Base-by-base conservation (phyloP, 1,140 invertebrate genomes). In the Papilio polyxenes region DNA sequence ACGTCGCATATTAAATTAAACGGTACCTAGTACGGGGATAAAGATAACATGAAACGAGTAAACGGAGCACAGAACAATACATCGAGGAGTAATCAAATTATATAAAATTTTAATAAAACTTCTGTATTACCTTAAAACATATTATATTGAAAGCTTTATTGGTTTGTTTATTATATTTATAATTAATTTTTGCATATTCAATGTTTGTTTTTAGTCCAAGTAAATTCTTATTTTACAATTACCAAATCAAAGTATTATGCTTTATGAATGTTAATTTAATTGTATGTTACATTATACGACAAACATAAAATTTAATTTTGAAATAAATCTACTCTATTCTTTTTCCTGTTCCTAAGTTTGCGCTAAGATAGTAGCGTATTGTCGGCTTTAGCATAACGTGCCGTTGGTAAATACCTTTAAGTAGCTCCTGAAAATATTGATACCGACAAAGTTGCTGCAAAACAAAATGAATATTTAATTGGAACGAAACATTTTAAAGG, bases 1-100 rank as follows among this genome's bases (percentile, higher is more conserved):
- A 89, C 86, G 75, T 83, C 81, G 85, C 85, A 88, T 91, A 91
- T 92, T 91, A 91, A 91, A 92, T 91, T 89, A 91, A 88, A 91
- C 85, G 84, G 85, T 89, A 83, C 84, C 81, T 87, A 87, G 86
- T 87, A 87, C 78, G 51, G 82, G 88, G 89, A 90, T 89, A 90
- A 91, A 91, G 87, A 90, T 90, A 91, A 90, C 88, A 88, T 81
- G 83, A 85, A 86, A 85, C 86, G 83, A 87, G 87, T 83, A 88
- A 91, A 90, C 87, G 86, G 88, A 88, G 88, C 88, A 85, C 86
- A 78, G 77, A 79, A 83, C 59, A 85, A 56, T 1, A 44, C 13
- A 75, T 84, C 59, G 83, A 85, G 82, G 80, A 59, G 56, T 10
- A 17, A 15, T 56, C 56, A 11, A 56, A 56, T 53, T 20, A 77